Base-by-base conservation (phyloP, 2,797 vertebrate species). In the Epinephelus coioides region DNA sequence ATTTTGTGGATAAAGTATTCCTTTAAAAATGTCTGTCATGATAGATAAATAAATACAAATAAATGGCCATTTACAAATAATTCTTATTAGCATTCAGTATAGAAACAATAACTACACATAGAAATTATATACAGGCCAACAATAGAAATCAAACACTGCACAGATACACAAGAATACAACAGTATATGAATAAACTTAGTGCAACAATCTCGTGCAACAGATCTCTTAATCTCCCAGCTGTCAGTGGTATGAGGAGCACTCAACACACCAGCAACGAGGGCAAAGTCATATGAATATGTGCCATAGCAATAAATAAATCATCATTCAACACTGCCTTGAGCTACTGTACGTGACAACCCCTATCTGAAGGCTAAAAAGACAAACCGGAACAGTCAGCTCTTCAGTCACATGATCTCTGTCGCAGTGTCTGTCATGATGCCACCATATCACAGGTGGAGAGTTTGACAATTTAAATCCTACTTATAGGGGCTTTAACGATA, bases 11-110 rank as follows among this genome's bases (percentile, higher is more conserved):
- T 34, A 8, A 34, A 34, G 34, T 34, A 34, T 8, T 34, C 7
- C 34, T 8, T 67, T 50, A 47, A 1, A 69, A 6, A 43, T 46
- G 1, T 67, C 44, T 75, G 49, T 59, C 14, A 56, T 40, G 8
- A 38, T 53, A 12, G 8, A 38, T 53, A 12, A 84, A 87, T 81
- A 81, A 80, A 78, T 83, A 78, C 23, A 75, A 51, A 38, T 30
- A 47, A 5, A 51, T 0, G 2, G 2, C 53, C 51, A 46, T 57
- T 38, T 2, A 63, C 34, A 74, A 49, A 49, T 8, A 64, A 7
- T 43, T 4, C 0, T 38, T 34, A 50, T 57, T 23, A 65, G 15
- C 12, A 21, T 65, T 70, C 5, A 40, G 4, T 76, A 69, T 30
- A 53, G 14, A 60, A 78, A 82, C 12, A 74, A 18, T 19, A 78